Evolutionary conservation across 2,113 vertebrate species (phyloP).

Genomic region (Labeo catla): DNA sequence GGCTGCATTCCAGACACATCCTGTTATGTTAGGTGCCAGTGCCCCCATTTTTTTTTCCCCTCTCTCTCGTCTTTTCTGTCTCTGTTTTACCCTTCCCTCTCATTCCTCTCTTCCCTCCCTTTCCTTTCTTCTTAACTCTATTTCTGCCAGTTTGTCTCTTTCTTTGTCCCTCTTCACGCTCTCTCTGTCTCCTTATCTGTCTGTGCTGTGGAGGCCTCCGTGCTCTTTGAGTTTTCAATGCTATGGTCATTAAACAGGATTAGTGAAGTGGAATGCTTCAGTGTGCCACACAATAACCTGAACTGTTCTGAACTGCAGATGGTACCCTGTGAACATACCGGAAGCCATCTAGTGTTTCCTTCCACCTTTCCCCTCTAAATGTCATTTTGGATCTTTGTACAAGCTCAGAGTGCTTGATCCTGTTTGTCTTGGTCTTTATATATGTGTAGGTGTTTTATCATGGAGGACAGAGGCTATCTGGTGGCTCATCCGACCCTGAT

Average conservation of each 20-base stretch:
- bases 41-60: slow-evolving; percentile 22
- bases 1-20: slow-evolving; percentile 65
- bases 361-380: neutral
- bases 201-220: slow-evolving; percentile 43
- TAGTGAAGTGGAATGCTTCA: slow-evolving; percentile 60
- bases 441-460: slow-evolving; percentile 91
- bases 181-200: slow-evolving; percentile 35
- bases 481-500: slow-evolving; percentile 97
- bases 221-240: slow-evolving; percentile 60
- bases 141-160: neutral
- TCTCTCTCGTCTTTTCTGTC: slow-evolving; percentile 48
- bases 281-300: slow-evolving; percentile 50
- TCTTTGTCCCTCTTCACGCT: slow-evolving; percentile 3
- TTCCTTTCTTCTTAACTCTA: slow-evolving; percentile 31
- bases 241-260: slow-evolving; percentile 71
- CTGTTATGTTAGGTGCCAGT: slow-evolving; percentile 63
- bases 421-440: slow-evolving; percentile 35
- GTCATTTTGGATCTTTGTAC: slow-evolving; percentile 1
- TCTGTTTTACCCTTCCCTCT: slow-evolving; percentile 46
- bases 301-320: slow-evolving; percentile 45
- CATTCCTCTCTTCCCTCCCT: slow-evolving; percentile 42
- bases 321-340: slow-evolving; percentile 21
- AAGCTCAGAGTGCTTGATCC: neutral
- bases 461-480: slow-evolving; percentile 98
- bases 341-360: slow-evolving; percentile 29